Base-by-base conservation (phyloP, 2,113 vertebrate species). In the Peromyscus californicus region DNA sequence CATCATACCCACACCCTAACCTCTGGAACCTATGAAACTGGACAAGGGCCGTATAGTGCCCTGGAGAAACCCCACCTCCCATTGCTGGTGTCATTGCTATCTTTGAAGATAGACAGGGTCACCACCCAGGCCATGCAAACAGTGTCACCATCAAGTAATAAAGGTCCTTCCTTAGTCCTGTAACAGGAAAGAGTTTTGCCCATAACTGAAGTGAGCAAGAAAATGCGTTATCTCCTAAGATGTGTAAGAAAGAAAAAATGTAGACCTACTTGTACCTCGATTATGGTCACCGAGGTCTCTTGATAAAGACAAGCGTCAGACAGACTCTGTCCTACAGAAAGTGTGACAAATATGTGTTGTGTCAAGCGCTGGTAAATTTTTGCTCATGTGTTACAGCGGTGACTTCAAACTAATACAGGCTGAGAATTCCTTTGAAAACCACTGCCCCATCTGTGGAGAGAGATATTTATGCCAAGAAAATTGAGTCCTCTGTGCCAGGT, bases 401-500 rank as follows among this genome's bases (percentile, higher is more conserved):
- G 42, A 91, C 78, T 95, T 90, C 94, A 91, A 89, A 74, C 82
- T 57, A 82, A 92, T 36, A 63, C 33, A 89, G 51, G 26, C 51
- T 91, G 51, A 70, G 91, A 74, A 94, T 83, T 85, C 51, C 89
- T 95, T 57, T 96, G 94, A 96, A 96, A 59, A 97, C 72, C 26
- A 95, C 61, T 72, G 93, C 94, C 57, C 45, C 22, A 96, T 95
- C 74, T 96, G 72, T 65, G 12, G 91, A 94, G 70, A 96, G 98
- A 96, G 22, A 78, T 75, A 94, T 26, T 5, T 21, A 51, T 94
- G 80, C 84, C 79, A 96, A 96, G 79, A 97, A 98, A 98, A 97
- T 95, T 39, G 89, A 96, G 89, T 96, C 96, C 31, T 89, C 26
- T 17, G 51, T 89, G 85, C 89, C 16, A 59, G 95, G 92, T 86